Evolutionary conservation across 2,113 vertebrate species (phyloP).

Genomic region (Bucco capensis): DNA sequence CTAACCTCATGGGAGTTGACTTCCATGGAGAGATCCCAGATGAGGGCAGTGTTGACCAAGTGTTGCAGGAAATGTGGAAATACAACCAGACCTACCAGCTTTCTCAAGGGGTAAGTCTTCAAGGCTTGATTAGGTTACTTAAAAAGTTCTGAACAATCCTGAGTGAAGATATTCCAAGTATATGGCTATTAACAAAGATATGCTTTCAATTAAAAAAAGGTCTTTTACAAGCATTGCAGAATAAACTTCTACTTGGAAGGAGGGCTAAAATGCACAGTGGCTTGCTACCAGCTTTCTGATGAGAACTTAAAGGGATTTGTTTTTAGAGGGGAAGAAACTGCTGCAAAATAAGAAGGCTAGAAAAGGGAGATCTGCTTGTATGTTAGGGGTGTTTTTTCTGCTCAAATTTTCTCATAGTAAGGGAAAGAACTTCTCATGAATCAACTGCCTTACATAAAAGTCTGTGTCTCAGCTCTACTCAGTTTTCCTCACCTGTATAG

Average conservation of each 20-base stretch:
- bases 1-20: slow-evolving; percentile 83
- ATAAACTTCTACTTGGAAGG: background rate
- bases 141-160: background rate
- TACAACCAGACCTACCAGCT: slow-evolving; percentile 95
- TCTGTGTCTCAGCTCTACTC: background rate
- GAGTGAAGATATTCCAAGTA: background rate
- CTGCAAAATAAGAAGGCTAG: background rate
- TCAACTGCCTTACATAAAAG: background rate
- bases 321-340: background rate
- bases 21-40: slow-evolving; percentile 87
- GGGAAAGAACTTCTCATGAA: background rate
- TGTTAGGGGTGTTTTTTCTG: background rate
- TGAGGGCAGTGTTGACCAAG: slow-evolving; percentile 73
- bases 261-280: background rate
- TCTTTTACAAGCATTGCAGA: background rate
- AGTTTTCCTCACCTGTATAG: background rate
- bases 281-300: background rate
- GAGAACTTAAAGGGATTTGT: accelerated
- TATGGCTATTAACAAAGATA: background rate
- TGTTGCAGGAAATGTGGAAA: slow-evolving; percentile 92
- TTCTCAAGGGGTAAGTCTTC: slow-evolving; percentile 82
- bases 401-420: background rate
- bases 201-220: background rate
- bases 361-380: background rate
- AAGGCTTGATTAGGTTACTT: background rate